Conservation (phyloP, 2,888 invertebrate species). For the Trichopoda pennipes region DNA sequence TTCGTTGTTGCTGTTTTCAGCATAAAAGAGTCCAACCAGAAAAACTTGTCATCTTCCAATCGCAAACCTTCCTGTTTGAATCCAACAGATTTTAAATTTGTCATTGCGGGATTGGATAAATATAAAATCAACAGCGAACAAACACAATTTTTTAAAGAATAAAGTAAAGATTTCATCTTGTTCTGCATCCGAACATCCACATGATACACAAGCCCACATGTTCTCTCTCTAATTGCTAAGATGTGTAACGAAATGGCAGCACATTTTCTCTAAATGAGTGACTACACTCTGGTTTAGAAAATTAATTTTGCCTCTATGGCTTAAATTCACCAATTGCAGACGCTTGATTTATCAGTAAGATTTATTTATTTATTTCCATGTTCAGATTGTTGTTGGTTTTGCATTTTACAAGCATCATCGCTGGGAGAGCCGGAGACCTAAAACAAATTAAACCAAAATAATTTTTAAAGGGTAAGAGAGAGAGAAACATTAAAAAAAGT, state of each 20-base stretch:
- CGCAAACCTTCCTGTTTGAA: conserved; percentile 48
- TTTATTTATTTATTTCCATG: conserved; percentile 57
- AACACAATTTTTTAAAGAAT: neutral
- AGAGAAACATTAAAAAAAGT: neutral
- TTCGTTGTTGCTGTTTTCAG: conserved; percentile 14
- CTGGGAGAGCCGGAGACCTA: conserved; percentile 12
- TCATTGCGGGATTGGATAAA: conserved; percentile 46
- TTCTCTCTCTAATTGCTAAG: conserved; percentile 24
- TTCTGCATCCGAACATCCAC: conserved; percentile 32
- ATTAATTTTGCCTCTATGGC: conserved; percentile 29
- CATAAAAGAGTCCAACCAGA: conserved; percentile 27
- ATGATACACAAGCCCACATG: neutral
- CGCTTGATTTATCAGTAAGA: conserved; percentile 70
- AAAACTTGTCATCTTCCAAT: conserved; percentile 67
- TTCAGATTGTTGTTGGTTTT: conserved; percentile 57
- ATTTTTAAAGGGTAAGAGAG: neutral
- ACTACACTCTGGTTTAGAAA: conserved; percentile 4
- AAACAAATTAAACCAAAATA: neutral
- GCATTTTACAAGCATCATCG: conserved; percentile 45
- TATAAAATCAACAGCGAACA: neutral
- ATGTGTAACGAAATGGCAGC: neutral
- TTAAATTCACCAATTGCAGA: conserved; percentile 65
- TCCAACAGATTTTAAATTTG: conserved; percentile 60
- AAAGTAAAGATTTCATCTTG: conserved; percentile 59
- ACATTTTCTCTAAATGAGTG: conserved; percentile 2